These are phyloP conservation scores for Entosphenus tridentatus DNA, from an alignment of 2,113 vertebrate genomes.

Conservation along the genomic window DNA sequence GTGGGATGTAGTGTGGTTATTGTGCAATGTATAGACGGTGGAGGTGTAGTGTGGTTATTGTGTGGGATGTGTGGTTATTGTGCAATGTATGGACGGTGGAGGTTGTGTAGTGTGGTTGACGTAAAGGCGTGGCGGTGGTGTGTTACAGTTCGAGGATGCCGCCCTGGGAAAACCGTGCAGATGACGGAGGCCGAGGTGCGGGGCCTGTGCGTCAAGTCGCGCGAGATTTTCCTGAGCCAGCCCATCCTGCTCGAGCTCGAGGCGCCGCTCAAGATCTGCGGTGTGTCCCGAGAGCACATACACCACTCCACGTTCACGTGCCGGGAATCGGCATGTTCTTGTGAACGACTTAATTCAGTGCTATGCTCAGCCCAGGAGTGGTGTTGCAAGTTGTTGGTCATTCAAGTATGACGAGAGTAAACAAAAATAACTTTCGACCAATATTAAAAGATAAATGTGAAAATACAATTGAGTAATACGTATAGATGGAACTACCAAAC, in stretches of 20 bases:
- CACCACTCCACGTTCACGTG: no score
- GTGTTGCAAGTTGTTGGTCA: no score
- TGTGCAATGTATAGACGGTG: no score
- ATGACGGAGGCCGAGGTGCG: slow-evolving; percentile 84
- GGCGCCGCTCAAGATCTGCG: slow-evolving; percentile 77
- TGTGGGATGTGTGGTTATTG: not conserved
- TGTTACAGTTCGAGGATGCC: slow-evolving; percentile 63
- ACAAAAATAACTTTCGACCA: no score
- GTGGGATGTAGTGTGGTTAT: no score
- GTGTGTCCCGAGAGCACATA: slow-evolving; percentile 17
- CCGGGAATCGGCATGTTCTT: no score
- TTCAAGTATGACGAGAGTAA: no score
- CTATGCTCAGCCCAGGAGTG: no score
- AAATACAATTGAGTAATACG: no score
- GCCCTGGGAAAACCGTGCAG: slow-evolving; percentile 74
- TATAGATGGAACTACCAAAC: no score
- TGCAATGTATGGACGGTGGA: not conserved
- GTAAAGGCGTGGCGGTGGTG: slow-evolving; percentile 6
- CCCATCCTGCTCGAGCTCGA: slow-evolving; percentile 78
- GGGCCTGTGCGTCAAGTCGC: slow-evolving; percentile 74
- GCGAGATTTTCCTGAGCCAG: slow-evolving; percentile 87
- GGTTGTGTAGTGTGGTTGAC: not conserved
- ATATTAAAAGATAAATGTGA: no score
- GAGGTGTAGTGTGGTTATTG: not conserved
- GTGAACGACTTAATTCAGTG: no score